Evolutionary conservation across 2,888 invertebrate genomes (phyloP).

Genomic region (Ectobius pallidus): DNA sequence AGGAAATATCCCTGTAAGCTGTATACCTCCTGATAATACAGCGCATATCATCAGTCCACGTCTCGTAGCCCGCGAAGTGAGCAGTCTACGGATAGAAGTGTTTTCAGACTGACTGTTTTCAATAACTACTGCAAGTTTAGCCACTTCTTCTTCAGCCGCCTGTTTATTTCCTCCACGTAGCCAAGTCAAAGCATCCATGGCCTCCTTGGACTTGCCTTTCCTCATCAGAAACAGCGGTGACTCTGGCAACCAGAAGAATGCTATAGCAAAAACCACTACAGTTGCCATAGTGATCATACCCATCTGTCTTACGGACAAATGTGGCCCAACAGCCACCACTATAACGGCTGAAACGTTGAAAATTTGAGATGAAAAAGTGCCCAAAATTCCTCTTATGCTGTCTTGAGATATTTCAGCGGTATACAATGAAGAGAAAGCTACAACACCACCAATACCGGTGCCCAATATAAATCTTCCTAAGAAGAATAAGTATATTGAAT

Average conservation of each 20-base stretch:
- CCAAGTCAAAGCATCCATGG: constrained; percentile 50
- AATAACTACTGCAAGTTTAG: constrained; percentile 47
- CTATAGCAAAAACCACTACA: constrained; percentile 57
- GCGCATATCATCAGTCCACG: constrained; percentile 52
- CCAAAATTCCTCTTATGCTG: not conserved
- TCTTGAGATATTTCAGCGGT: not conserved
- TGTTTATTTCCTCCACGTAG: constrained; percentile 46
- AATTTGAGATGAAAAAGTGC: not conserved
- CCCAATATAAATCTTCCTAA: not conserved
- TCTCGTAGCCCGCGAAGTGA: constrained; percentile 39
- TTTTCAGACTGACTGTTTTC: constrained; percentile 44
- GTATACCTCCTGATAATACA: constrained; percentile 54
- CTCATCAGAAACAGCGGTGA: constrained; percentile 63
- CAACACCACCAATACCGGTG: not conserved
- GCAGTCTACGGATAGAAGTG: not conserved
- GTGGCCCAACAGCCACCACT: not conserved
- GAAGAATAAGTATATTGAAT: not conserved
- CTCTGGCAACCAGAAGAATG: constrained; percentile 63
- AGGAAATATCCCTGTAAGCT: constrained; percentile 55
- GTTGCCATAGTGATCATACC: constrained; percentile 59
- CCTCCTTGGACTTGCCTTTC: constrained; percentile 56
- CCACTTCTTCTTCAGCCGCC: constrained; percentile 48
- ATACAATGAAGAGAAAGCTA: not conserved
- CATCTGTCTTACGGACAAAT: constrained; percentile 56
- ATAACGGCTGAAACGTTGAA: constrained; percentile 49